Evolutionary conservation across 2,113 vertebrate species (phyloP), one percentile per base, ranked within the genome.

Genomic region (Cynoglossus semilaevis): DNA sequence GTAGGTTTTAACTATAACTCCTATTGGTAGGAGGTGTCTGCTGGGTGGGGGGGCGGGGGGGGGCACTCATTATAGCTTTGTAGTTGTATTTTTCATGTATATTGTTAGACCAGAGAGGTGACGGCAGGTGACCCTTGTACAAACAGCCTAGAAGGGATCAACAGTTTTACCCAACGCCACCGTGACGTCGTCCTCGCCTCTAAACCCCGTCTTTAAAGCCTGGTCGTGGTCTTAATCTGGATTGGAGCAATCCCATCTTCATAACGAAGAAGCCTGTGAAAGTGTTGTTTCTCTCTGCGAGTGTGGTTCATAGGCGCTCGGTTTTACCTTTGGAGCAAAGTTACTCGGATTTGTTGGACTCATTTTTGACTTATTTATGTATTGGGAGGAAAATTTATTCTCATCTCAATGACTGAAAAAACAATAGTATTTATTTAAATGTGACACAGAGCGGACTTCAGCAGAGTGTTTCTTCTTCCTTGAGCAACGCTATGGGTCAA

Each of bases 401-500:
- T 29, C n/a, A n/a, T n/a, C 22, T 6, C 22, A 47, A 19, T 65
- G 19, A 34, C 12, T 48, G 42, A 42, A 13, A 41, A 15, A 36
- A 46, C 58, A 36, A 47, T 56, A 43, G 70, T 74, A 65, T 81
- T 71, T 38, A 38, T 40, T 4, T 6, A 7, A 29, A 29, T 29
- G 22, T 29, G 22, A 29, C 22, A 2, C 2, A 29, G 22, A 4
- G 22, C 2, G 22, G 22, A 29, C 22, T 29, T 29, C 22, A 29
- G n/a, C n/a, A n/a, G n/a, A n/a, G 22, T 16, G 1, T 1, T 0
- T 51, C 15, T 16, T 1, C 0, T 22, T 9, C 8, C 3, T 19
- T 19, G 11, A 4, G 17, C 5, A 19, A 22, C 14, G 29, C 1
- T 1, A 94, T 93, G 93, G 92, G 92, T 36, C 93, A 87, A 49